These are phyloP conservation scores for Odontophorus gujanensis DNA, from an alignment of 2,113 vertebrate genomes.

Conservation along the genomic window DNA sequence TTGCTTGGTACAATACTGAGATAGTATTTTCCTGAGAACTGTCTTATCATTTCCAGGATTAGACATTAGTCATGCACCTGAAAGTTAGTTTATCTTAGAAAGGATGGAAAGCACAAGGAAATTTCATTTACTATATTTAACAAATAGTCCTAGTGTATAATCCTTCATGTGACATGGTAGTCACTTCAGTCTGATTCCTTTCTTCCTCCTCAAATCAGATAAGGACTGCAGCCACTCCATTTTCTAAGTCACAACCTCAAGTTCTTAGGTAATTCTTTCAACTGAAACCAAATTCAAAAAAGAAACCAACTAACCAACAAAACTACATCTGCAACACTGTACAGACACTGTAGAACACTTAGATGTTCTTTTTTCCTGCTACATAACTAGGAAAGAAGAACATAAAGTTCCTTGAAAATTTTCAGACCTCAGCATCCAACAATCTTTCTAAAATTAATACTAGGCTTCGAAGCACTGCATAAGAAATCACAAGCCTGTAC, in stretches of 20 bases:
- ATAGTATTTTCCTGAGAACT: not conserved
- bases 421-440: not conserved
- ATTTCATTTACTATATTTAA: not conserved
- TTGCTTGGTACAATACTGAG: not conserved
- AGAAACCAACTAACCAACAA: not conserved
- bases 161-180: not conserved
- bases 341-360: not conserved
- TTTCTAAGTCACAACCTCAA: not conserved
- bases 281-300: not conserved
- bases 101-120: not conserved
- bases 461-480: constrained; percentile 1
- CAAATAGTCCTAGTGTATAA: not conserved
- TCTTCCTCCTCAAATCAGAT: not conserved
- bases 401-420: not conserved
- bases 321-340: not conserved
- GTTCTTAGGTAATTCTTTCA: not conserved
- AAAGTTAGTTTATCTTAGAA: not conserved
- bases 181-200: not conserved
- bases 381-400: not conserved
- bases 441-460: not conserved
- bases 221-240: not conserved
- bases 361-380: not conserved
- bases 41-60: not conserved
- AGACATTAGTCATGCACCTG: not conserved
- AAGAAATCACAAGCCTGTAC: constrained; percentile 48